phyloP scores from a whole-genome alignment of 2,888 invertebrate species.

The Diaphora mendica region DNA sequence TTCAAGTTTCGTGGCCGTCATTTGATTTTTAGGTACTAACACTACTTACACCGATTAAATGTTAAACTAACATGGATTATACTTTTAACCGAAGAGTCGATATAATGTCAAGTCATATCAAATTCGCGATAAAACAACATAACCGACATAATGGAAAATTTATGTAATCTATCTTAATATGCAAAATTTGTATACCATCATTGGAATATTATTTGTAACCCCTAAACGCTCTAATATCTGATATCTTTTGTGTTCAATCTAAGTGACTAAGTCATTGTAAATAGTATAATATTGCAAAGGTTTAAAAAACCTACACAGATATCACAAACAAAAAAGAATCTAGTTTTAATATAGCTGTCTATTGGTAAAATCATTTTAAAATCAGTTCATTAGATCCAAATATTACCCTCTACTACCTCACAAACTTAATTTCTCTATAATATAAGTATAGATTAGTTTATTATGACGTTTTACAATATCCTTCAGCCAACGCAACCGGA shows the following conservation, averaged over 20 bases:
- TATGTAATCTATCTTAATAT: constrained; percentile 38
- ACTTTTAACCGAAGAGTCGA: constrained; percentile 31
- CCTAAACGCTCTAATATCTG: too few relatives aligned
- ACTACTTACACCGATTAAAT: neutral
- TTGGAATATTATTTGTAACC: neutral
- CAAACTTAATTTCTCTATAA: too few relatives aligned
- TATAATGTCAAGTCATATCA: constrained; percentile 48
- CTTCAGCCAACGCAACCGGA: neutral
- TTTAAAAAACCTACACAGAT: too few relatives aligned
- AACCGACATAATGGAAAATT: constrained; percentile 53
- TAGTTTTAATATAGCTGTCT: too few relatives aligned
- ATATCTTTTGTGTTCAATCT: neutral
- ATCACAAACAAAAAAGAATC: too few relatives aligned
- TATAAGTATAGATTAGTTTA: neutral
- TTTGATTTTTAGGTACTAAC: neutral
- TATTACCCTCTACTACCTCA: too few relatives aligned
- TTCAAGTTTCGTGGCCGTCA: neutral
- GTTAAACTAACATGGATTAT: neutral
- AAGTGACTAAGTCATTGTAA: too few relatives aligned
- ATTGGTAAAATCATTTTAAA: too few relatives aligned
- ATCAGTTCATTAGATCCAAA: too few relatives aligned
- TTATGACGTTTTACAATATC: neutral
- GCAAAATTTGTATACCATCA: too few relatives aligned
- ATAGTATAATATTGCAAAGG: too few relatives aligned
- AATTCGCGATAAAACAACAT: constrained; percentile 57